Evolutionary conservation across 53 echinoderm and acorn worm species (phyloP), one percentile per base, ranked within the genome.

Genomic region (Hippasteria phrygiana): DNA sequence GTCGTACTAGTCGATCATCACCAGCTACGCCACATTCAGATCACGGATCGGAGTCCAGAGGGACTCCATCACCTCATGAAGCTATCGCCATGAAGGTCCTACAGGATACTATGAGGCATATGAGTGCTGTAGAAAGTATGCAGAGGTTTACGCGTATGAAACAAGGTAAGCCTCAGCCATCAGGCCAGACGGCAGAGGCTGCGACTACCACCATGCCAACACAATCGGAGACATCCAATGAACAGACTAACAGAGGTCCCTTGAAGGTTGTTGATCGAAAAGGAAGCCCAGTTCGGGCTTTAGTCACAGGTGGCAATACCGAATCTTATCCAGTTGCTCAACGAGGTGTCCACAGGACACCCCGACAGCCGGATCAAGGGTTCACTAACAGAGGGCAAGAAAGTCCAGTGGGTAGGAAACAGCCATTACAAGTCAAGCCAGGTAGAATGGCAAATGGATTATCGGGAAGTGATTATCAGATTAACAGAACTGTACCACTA

Each of bases 81-180:
- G 90, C 90, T 63, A 96, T 99, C 50, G 99, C 96, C 22, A 83
- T 96, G 96, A 94, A 93, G 79, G 89, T 99, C 5, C 89, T 99
- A 14, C 92, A 92, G 11, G 96, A 99, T 74, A 99, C 99, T 18
- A 93, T 94, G 88, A 82, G 90, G 43, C 99, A 99, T 71, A 99
- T 99, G 99, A 93, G 90, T 9, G 99, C 99, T 29, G 99, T 99
- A 32, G 96, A 99, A 67, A 91, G 87, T 55, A 99, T 99, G 99
- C 99, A 97, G 88, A 90, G 93, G 71, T 79, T 59, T 34, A 43
- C 85, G 18, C 69, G 85, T 20, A 88, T 77, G 88, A 88, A 66
- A 33, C 76, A 75, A 45, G 76, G 75, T 13, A 69, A 48, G 38
- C 85, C 85, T 88, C 81, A 86, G 78, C 55, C 73, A 88, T 34